Evolutionary conservation across 2,888 invertebrate genomes (phyloP).

Genomic region (Drosophila siamana): DNA sequence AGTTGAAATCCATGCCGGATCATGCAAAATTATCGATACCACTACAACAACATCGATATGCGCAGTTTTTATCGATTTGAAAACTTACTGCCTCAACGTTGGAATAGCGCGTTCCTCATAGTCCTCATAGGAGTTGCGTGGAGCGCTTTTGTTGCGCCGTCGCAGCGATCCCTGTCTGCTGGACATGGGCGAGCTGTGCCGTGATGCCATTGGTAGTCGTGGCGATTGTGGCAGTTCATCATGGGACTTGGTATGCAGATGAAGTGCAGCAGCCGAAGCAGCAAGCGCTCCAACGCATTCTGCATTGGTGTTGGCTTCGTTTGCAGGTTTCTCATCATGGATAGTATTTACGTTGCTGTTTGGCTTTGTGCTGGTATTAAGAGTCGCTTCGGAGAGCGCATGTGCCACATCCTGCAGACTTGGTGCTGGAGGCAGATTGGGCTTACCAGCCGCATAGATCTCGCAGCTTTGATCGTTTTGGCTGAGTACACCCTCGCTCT

Average conservation of each 20-base stretch:
- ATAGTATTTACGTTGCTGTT: neutral
- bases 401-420: conserved; percentile 85
- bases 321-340: conserved; percentile 82
- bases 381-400: conserved; percentile 81
- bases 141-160: conserved; percentile 89
- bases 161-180: conserved; percentile 87
- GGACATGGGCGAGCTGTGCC: conserved; percentile 87
- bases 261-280: conserved; percentile 43
- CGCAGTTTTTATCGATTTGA: neutral
- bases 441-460: conserved; percentile 83
- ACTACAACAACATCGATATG: conserved; percentile 23
- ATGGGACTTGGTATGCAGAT: conserved; percentile 79
- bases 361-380: conserved; percentile 76
- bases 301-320: conserved; percentile 40
- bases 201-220: conserved; percentile 80
- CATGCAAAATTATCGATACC: conserved; percentile 44
- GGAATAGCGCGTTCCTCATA: conserved; percentile 95
- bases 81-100: conserved; percentile 92
- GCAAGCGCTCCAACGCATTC: conserved; percentile 30
- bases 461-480: conserved; percentile 84
- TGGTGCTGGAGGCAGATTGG: conserved; percentile 83
- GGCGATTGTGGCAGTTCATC: conserved; percentile 85
- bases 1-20: conserved; percentile 35
- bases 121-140: conserved; percentile 91
- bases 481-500: conserved; percentile 89